Evolutionary conservation across 2,888 invertebrate species (phyloP), one percentile per base, ranked within the genome.

Genomic region (Eristalinus sepulchralis): DNA sequence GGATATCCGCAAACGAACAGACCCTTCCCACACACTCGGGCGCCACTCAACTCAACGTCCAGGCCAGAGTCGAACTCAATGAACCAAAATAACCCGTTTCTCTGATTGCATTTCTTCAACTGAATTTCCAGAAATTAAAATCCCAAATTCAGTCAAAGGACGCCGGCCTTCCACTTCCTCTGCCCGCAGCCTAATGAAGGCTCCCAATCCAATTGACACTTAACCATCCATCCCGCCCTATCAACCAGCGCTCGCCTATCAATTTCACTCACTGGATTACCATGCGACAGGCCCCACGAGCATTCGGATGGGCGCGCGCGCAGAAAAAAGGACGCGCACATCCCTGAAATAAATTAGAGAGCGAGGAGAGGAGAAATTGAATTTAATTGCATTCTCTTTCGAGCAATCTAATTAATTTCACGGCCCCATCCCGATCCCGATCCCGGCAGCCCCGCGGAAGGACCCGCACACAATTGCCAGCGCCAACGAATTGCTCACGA

Each of bases 391-490:
- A 83, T 78, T 79, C 66, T 64, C 78, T 83, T 57, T 62, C 73
- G 24, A 24, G 79, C 86, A 86, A 86, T 86, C 83, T 86, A 86
- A 83, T 83, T 86, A 86, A 86, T 83, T 86, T 79, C 83, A 83
- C 75, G 73, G 73, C 63, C 83, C 75, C 75, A 75, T 79, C 77
- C 77, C 64, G 82, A 82, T 67, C 72, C 55, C 20, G 20, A 62
- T 81, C 76, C 27, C 10, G n/a, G 31, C 72, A n/a, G 27, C 53
- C 8, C 39, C 47, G 33, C 22, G 13, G 22, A 24, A 57, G 13
- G 24, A 24, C 22, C 22, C 57, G 11, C 55, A 57, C 57, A 13
- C 24, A 27, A 57, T 47, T 17, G 17, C 47, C 47, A 47, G n/a
- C 17, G 47, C 47, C 47, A 75, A 79, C 70, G 78, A 79, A 83